Evolutionary conservation across 2,113 vertebrate species (phyloP).

Genomic region (Alectura lathami): DNA sequence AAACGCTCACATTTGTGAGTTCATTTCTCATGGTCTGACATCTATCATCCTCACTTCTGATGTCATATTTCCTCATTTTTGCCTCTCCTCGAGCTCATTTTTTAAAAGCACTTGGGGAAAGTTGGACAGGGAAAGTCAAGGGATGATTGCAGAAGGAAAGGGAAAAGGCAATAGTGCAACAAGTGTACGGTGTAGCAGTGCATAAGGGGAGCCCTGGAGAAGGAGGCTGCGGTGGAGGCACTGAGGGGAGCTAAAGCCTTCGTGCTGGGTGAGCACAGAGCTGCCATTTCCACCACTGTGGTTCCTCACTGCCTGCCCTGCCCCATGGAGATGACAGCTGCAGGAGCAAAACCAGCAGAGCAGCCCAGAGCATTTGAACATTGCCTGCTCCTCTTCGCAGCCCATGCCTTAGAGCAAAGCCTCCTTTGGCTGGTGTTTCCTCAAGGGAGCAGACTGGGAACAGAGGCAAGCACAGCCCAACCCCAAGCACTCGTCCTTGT

Average conservation of each 20-base stretch:
- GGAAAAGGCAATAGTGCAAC: background rate
- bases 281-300: background rate
- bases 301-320: background rate
- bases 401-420: background rate
- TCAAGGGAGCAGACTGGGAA: background rate
- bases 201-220: background rate
- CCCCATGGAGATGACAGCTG: background rate
- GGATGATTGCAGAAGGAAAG: background rate
- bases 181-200: background rate
- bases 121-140: background rate
- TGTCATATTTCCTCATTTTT: background rate
- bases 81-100: background rate
- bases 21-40: slow-evolving; percentile 8
- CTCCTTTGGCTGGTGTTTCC: background rate
- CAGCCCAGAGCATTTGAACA: background rate
- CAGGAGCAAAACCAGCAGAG: background rate
- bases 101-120: background rate
- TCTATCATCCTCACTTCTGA: background rate
- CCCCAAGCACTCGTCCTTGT: background rate
- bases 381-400: background rate
- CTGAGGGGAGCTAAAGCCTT: background rate
- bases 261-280: background rate
- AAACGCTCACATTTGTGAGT: background rate
- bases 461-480: background rate
- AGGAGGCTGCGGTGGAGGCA: background rate